Evolutionary conservation across 2,888 invertebrate species (phyloP).

Genomic region (Steinernema carpocapsae): DNA sequence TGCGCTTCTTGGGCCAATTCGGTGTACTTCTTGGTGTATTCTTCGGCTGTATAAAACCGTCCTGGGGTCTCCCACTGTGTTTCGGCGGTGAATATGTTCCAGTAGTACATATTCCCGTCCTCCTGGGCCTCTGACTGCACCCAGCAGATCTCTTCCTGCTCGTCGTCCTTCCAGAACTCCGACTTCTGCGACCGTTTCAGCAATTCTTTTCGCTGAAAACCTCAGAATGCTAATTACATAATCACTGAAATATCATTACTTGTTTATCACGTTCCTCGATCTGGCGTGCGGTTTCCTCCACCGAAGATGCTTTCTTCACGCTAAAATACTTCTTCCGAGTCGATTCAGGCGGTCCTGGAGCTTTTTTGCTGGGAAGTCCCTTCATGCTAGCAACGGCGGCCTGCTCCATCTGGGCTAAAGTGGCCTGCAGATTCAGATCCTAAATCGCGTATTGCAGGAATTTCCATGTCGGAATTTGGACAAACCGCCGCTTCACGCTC

Average conservation of each 20-base stretch:
- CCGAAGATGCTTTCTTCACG: not conserved
- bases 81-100: conserved; percentile 56
- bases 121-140: conserved; percentile 51
- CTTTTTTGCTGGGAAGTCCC: conserved; percentile 33
- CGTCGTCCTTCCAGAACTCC: conserved; percentile 46
- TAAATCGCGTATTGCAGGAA: conserved; percentile 34
- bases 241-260: not conserved
- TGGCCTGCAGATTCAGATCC: conserved; percentile 53
- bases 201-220: conserved; percentile 44
- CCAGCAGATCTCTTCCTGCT: conserved; percentile 50
- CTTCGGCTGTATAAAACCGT: conserved; percentile 51
- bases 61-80: conserved; percentile 52
- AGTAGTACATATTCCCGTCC: conserved; percentile 56
- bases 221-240: not conserved
- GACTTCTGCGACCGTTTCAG: conserved; percentile 43
- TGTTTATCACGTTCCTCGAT: not conserved
- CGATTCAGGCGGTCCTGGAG: not conserved
- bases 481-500: conserved; percentile 48
- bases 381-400: conserved; percentile 59
- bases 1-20: conserved; percentile 40
- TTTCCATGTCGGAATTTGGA: not conserved
- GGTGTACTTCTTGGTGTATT: conserved; percentile 43
- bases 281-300: not conserved
- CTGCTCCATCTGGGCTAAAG: conserved; percentile 60
- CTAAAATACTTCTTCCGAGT: not conserved